Evolutionary conservation across 2,113 vertebrate genomes (phyloP), one percentile per base, ranked within the genome.

Genomic region (Notiomystis cincta): DNA sequence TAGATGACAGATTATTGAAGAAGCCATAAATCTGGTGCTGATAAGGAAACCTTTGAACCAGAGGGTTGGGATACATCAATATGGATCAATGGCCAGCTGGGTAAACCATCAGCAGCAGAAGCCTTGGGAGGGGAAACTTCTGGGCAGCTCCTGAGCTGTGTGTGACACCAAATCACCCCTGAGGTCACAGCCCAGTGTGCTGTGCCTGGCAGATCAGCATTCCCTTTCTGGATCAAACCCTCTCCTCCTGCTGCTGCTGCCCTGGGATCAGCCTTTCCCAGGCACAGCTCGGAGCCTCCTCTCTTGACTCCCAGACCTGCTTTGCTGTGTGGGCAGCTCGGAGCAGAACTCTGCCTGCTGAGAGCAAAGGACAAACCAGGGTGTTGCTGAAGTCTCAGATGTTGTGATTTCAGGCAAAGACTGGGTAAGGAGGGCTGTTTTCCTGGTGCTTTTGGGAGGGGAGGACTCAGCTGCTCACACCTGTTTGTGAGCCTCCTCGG

Each of bases 361-460:
- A 1, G 51, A 47, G 65, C 8, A 4, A 14, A 62, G 61, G 82
- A n/a, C 44, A n/a, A 60, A 17, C 1, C 40, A 10, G 18, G 0
- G 23, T 40, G 71, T 11, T 57, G 19, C 20, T 42, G 31, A 7
- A 11, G 45, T 15, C 22, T 58, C 7, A 5, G 54, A 1, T 51
- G 3, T 0, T 1, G 2, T 23, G 38, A 10, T n/a, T 76, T 24
- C 22, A 62, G 70, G 61, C 22, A 8, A 2, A 2, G 28, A 5
- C 24, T 24, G 40, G 11, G 13, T 15, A 14, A 53, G 35, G 35
- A 48, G 10, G 67, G 33, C 38, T 78, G 0, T 35, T 61, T 47
- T 50, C 35, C 30, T 70, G 56, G 7, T 37, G 7, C 6, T 1
- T 37, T n/a, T 22, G 70, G 60, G 50, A 81, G 53, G 44, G 82